Evolutionary conservation across 2,113 vertebrate species (phyloP), one percentile per base, ranked within the genome.

Genomic region (Blennius ocellaris): DNA sequence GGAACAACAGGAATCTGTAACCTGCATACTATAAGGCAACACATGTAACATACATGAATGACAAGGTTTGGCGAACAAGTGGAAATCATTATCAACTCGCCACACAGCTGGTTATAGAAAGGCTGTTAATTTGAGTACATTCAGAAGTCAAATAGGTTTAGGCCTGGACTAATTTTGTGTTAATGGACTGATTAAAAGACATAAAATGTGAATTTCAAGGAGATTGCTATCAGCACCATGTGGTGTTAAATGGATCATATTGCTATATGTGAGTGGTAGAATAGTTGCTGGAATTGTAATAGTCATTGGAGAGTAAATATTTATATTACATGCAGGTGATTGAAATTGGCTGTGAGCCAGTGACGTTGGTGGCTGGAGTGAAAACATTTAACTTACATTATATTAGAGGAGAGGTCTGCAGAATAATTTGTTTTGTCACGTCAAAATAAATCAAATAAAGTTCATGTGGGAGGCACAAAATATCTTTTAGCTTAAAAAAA

Each of bases 201-300:
- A 36, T 6, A 1, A 48, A 52, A 54, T 21, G 7, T 52, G 12
- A 45, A 72, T 72, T 48, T 68, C 36, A 67, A 70, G 47, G 57
- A 50, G 55, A 11, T 10, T 69, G n/a, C 69, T 11, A 66, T 51
- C 52, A 21, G 78, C 65, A 17, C 43, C 72, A 80, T 80, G 41
- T 75, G 75, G 69, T 76, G 84, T 57, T 73, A 50, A 82, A 81
- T 66, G 16, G 62, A 62, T 66, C 67, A 66, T 68, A 55, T 73
- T 57, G 11, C 11, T 15, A 40, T 66, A 36, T 58, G 16, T 62
- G 65, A 76, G 65, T 69, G 21, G 21, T 30, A 30, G 21, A 30
- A 30, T 30, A 2, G 72, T 65, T 49, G 54, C 17, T 68, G 60
- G 57, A 82, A 77, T 58, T 38, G 43, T 75, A 67, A 54, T 58